These are phyloP conservation scores for Temnothorax ravouxi DNA, from an alignment of 2,888 invertebrate genomes.

Conservation along the genomic window DNA sequence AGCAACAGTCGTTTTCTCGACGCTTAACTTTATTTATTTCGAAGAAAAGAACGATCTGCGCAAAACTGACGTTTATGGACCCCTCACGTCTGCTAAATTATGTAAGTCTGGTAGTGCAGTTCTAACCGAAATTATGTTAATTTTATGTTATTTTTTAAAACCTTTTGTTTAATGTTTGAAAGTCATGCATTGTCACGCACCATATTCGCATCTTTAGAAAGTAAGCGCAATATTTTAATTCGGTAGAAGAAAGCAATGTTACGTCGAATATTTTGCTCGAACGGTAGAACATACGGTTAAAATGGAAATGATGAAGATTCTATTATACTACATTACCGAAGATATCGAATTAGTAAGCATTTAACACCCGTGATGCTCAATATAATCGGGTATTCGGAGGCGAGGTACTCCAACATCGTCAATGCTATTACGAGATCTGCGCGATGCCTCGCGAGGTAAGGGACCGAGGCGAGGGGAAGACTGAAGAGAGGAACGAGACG, in stretches of 20 bases:
- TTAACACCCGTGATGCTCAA: background rate
- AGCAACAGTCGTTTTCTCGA: background rate
- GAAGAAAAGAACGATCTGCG: background rate
- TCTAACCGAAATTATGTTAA: conserved; percentile 7
- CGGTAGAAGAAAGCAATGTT: background rate
- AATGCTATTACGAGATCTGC: background rate
- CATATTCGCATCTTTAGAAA: background rate
- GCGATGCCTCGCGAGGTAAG: background rate
- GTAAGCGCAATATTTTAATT: background rate
- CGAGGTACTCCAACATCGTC: background rate
- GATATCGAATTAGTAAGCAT: conserved; percentile 25
- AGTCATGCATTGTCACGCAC: background rate
- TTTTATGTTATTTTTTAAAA: background rate
- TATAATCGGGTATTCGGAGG: background rate
- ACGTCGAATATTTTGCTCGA: background rate
- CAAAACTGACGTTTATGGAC: background rate
- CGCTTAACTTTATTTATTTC: background rate
- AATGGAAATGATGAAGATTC: conserved; percentile 24
- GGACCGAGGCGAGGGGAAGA: background rate
- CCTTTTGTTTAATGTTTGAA: background rate
- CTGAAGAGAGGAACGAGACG: background rate
- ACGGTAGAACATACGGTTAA: background rate
- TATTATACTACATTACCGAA: conserved; percentile 15
- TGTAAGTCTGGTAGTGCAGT: background rate
- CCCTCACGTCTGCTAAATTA: conserved; percentile 5